These are phyloP conservation scores for Platyrinchus mystaceus DNA, from an alignment of 2,797 vertebrate genomes.

Conservation along the genomic window DNA sequence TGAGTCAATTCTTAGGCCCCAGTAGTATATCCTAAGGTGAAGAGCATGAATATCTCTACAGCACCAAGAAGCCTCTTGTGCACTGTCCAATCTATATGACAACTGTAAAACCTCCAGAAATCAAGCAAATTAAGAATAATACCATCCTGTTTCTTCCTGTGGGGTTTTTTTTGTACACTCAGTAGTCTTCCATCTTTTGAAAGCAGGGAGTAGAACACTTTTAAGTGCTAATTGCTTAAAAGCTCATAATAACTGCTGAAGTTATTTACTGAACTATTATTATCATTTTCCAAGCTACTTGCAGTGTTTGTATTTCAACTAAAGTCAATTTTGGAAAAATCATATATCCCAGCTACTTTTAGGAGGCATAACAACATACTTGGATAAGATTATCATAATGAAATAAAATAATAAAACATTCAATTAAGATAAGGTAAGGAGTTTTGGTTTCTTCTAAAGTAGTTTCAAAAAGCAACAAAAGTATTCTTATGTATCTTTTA, in stretches of 20 bases:
- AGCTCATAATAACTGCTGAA: background rate
- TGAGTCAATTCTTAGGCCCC: conserved; percentile 22
- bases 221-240: background rate
- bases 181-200: background rate
- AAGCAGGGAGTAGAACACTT: background rate
- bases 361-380: background rate
- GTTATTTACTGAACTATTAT: background rate
- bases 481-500: background rate
- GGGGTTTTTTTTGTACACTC: background rate
- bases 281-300: background rate
- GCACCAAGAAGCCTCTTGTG: background rate
- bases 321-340: background rate
- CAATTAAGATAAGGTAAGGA: background rate
- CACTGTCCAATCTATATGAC: background rate
- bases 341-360: background rate
- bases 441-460: rapidly evolving
- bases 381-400: background rate
- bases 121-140: background rate
- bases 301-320: background rate
- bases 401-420: background rate
- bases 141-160: background rate
- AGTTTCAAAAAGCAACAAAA: background rate
- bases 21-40: background rate
- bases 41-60: background rate
- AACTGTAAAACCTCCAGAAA: background rate